phyloP scores from a whole-genome alignment of 2,797 vertebrate species.

The Falco peregrinus region DNA sequence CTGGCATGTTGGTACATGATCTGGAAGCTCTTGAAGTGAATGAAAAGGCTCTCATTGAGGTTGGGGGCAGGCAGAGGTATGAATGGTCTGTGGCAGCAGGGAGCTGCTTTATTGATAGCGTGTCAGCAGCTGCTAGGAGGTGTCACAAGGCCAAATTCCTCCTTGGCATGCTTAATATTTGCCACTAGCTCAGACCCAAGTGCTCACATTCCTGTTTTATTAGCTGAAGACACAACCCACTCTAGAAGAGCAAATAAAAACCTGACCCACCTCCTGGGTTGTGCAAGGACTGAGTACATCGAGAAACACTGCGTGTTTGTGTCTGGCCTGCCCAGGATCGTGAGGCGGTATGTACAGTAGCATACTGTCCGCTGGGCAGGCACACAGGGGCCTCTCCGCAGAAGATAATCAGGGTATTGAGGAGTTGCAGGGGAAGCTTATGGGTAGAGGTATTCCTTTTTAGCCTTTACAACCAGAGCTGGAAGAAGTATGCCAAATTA shows the following conservation, averaged over 20 bases:
- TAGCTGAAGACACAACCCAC: constrained; percentile 55
- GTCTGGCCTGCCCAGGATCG: neutral
- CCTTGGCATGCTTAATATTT: neutral
- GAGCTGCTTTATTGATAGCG: neutral
- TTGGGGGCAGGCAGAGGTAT: neutral
- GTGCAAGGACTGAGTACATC: neutral
- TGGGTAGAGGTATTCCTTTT: neutral
- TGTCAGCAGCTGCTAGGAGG: neutral
- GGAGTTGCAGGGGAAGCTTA: neutral
- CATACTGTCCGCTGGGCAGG: neutral
- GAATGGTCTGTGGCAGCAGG: neutral
- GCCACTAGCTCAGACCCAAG: neutral
- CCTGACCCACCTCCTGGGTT: neutral
- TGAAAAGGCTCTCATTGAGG: neutral
- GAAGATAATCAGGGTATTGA: neutral
- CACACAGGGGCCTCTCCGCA: neutral
- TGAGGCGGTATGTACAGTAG: neutral
- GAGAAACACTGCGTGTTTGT: neutral
- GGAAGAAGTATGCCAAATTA: neutral
- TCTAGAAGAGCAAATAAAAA: constrained; percentile 51
- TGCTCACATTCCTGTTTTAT: constrained; percentile 61
- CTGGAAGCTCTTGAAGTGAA: neutral
- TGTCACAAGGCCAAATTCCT: constrained; percentile 26
- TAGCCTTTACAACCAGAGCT: neutral
- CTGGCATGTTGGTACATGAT: neutral